Evolutionary conservation across 2,113 vertebrate genomes (phyloP), one percentile per base, ranked within the genome.

Genomic region (Clarias magur): DNA sequence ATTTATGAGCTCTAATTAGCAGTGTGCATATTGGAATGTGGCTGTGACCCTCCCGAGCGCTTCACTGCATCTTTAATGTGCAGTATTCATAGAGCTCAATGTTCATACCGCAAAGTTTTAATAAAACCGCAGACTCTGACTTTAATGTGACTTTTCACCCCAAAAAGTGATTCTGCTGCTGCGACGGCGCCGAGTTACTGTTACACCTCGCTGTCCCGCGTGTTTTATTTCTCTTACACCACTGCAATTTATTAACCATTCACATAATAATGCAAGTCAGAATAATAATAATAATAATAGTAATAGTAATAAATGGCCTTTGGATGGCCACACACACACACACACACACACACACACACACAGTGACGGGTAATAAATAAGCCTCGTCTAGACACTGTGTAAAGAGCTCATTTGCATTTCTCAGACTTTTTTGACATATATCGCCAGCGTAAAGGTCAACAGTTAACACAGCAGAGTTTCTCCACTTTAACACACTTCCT

Each of bases 1-100:
- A 84, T 84, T 84, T 25, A 84, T 60, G 54, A 60, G 21, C 53
- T 84, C 82, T 23, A 34, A 21, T 73, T 84, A 73, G 53, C 59
- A 73, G 21, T 59, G 68, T 56, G 81, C 81, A n/a, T 83, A 38
- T 73, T 70, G 68, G 68, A 70, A 34, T 38, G 30, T 70, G 30
- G 68, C 34, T 7, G 30, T 70, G 68, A 70, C 68, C 16, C 6
- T 70, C 68, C 72, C 65, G 11, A 54, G 75, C 75, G 16, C 23
- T 23, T 62, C 30, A 48, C 60, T 65, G 30, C 60, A 42, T 65
- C 59, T n/a, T 42, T 63, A 62, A 63, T 60, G 59, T 15, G 16
- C 68, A 9, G 30, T 70, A 34, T 70, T 70, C 19, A 70, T 70
- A 38, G 7, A 38, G 30, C 68, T 70, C 68, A 8, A 16, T 25